Conservation (phyloP, 2,888 invertebrate species). For the Osmoderma eremita region DNA sequence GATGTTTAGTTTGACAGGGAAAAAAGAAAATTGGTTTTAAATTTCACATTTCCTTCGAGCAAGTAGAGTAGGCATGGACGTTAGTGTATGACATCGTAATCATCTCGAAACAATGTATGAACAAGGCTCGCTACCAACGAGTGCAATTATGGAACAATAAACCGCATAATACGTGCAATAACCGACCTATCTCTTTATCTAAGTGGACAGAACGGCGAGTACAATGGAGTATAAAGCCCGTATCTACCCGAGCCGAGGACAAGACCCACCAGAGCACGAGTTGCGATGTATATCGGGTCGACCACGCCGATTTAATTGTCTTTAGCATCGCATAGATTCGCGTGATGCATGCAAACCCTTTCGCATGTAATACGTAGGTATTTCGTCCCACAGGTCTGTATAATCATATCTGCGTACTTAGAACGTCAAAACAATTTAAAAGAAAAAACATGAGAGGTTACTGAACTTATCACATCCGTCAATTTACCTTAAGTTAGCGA, state of each 20-base stretch:
- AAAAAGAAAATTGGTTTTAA: too few relatives aligned
- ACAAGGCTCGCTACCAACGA: slow-evolving; percentile 1
- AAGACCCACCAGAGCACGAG: neutral
- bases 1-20: too few relatives aligned
- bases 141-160: slow-evolving; percentile 35
- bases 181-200: slow-evolving; percentile 32
- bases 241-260: slow-evolving; percentile 2
- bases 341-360: slow-evolving; percentile 31
- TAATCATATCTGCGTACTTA: neutral
- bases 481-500: neutral
- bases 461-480: slow-evolving; percentile 28
- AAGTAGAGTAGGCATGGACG: too few relatives aligned
- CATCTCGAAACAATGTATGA: slow-evolving; percentile 23
- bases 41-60: too few relatives aligned
- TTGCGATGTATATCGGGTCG: slow-evolving; percentile 21
- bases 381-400: neutral
- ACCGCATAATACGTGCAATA: slow-evolving; percentile 26
- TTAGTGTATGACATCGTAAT: slow-evolving; percentile 24
- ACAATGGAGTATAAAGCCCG: slow-evolving; percentile 28
- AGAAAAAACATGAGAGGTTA: slow-evolving; percentile 19
- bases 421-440: slow-evolving; percentile 27
- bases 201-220: slow-evolving; percentile 29
- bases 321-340: slow-evolving; percentile 9
- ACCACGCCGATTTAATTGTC: slow-evolving; percentile 33
- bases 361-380: slow-evolving; percentile 2